Evolutionary conservation across 2,113 vertebrate genomes (phyloP).

Genomic region (Trichomycterus rosablanca): DNA sequence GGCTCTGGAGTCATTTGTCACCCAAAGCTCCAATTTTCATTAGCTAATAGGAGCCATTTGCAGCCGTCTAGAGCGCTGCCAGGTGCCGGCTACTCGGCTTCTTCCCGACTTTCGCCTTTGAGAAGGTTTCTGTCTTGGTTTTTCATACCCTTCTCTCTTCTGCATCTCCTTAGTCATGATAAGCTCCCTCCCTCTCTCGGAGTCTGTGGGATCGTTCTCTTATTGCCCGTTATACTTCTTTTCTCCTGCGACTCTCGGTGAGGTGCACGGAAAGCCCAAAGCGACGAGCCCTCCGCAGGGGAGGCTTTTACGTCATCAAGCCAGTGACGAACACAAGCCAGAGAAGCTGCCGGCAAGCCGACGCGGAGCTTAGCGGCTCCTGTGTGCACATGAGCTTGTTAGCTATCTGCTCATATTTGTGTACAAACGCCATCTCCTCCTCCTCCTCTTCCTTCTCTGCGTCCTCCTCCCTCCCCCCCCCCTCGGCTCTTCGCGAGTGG

Average conservation of each 20-base stretch:
- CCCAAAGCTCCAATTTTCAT: conserved; percentile 57
- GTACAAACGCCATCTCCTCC: neutral
- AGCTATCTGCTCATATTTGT: conserved; percentile 1
- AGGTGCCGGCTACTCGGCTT: conserved; percentile 44
- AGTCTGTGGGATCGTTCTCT: too few relatives aligned
- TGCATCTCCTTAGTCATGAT: neutral
- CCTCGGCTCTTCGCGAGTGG: conserved; percentile 25
- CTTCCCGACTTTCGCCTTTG: too few relatives aligned
- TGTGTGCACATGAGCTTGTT: conserved; percentile 7
- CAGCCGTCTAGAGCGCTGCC: conserved; percentile 63
- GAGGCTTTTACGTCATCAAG: conserved; percentile 30
- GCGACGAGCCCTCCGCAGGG: conserved; percentile 42
- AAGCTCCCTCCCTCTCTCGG: neutral
- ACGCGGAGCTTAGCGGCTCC: conserved; percentile 14
- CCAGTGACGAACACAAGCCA: conserved; percentile 22
- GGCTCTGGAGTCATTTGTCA: conserved; percentile 53
- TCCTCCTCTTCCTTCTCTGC: too few relatives aligned
- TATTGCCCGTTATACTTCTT: too few relatives aligned
- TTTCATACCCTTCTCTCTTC: neutral
- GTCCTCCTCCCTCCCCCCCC: conserved; percentile 16
- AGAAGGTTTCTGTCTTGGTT: conserved; percentile 16
- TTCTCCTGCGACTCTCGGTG: conserved; percentile 32
- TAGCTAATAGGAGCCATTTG: conserved; percentile 64
- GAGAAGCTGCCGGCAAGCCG: conserved; percentile 1
- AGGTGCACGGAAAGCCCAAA: conserved; percentile 56